Percentiles rank a stretch among this genome's conserved stretches.
Evolutionary conservation across 2,888 invertebrate species (phyloP).

Genomic region (Patella ulyssiponensis): DNA sequence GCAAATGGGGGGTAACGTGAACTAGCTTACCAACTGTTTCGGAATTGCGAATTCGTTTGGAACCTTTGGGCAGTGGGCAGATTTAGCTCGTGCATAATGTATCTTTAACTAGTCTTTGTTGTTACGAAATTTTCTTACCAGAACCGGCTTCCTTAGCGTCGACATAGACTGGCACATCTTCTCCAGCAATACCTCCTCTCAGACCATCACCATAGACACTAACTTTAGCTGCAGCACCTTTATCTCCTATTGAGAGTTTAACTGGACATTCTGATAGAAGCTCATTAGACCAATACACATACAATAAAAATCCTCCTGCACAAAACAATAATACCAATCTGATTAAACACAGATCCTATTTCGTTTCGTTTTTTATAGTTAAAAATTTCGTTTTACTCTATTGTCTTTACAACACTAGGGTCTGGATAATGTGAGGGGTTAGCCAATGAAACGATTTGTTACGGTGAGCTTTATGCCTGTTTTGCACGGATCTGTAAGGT

Average conservation of each 20-base stretch:
- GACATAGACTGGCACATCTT: constrained; percentile 95
- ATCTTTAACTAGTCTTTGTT: too few relatives aligned
- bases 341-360: too few relatives aligned
- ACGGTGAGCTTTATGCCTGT: too few relatives aligned
- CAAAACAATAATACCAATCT: neutral
- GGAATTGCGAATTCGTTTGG: neutral
- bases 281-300: constrained; percentile 92
- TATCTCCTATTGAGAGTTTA: constrained; percentile 66
- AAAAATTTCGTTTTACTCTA: too few relatives aligned
- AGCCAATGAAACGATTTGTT: too few relatives aligned
- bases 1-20: neutral
- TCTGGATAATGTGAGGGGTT: too few relatives aligned
- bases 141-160: constrained; percentile 93
- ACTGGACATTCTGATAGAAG: constrained; percentile 84
- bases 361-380: too few relatives aligned
- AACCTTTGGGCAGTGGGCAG: neutral
- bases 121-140: constrained; percentile 52
- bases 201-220: constrained; percentile 93
- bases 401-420: too few relatives aligned
- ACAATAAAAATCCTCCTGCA: constrained; percentile 80
- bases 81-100: too few relatives aligned
- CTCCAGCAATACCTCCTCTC: constrained; percentile 92
- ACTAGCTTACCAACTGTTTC: too few relatives aligned
- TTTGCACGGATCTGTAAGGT: too few relatives aligned
- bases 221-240: constrained; percentile 70